Evolutionary conservation across 2,888 invertebrate species (phyloP), one percentile per base, ranked within the genome.

Genomic region (Megastigmus dorsalis): DNA sequence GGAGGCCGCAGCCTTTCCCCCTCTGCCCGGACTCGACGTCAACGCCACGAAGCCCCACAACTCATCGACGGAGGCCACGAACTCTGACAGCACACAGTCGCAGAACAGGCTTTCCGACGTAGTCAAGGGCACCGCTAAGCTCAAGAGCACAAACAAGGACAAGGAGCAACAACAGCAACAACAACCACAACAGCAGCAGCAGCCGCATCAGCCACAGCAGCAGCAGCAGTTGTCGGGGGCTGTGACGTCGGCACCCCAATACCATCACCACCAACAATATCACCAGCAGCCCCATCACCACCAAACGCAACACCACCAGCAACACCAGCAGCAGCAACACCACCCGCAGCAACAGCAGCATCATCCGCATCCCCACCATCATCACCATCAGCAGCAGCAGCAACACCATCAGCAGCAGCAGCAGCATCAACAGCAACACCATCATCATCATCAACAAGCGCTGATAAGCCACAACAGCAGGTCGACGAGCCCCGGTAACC

Each of bases 1-100:
- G 81, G 94, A 94, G 88, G 93, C 93, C 73, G 91, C 93, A 65
- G 93, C 94, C 67, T 95, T 95, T 87, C 95, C 95, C 78, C 95
- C 95, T 74, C 90, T 95, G 84, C 95, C 95, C 76, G 94, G 94
- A 84, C 88, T 90, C 76, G 89, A 90, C 78, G 86, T 86, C 74
- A 89, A 87, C 77, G 80, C 83, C 57, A 80, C 80, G 65, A 85
- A 85, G 74, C 75, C 81, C 26, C 84, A 84, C 74, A 85, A 81
- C 72, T 68, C 82, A 33, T 81, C 82, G 30, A 79, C 76, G 54
- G 86, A 88, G 76, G 78, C 79, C 69, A 80, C 80, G 66, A 73
- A 72, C 30, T 15, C 68, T 20, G 84, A 84, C 68, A 83, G 82
- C 77, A 78, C 80, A 68, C 81, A 88, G 80, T 88, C 89, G 71